These are phyloP conservation scores for Erythrocercus mccallii DNA, from an alignment of 2,113 vertebrate genomes.

Conservation along the genomic window DNA sequence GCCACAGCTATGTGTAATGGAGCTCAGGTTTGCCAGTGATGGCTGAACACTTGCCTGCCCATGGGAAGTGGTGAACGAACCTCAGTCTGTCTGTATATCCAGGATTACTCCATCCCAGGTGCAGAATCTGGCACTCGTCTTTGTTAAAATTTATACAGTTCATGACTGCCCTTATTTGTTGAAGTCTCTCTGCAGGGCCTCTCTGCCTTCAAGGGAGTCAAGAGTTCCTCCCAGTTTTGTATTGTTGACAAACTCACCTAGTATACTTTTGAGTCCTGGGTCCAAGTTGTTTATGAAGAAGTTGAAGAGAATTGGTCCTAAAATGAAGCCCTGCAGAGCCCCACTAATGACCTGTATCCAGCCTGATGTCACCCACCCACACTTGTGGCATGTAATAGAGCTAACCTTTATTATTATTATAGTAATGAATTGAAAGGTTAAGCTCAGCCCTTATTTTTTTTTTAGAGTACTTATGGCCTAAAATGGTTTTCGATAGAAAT, in stretches of 20 bases:
- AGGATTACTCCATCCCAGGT: background rate
- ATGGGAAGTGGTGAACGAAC: background rate
- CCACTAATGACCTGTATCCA: fast-evolving
- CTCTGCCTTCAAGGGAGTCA: background rate
- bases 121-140: background rate
- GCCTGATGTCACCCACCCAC: background rate
- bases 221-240: background rate
- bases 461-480: background rate
- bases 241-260: background rate
- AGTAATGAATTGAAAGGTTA: background rate
- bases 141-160: background rate
- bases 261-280: background rate
- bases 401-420: background rate
- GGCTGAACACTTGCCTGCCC: background rate
- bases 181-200: background rate
- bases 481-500: background rate
- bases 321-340: background rate
- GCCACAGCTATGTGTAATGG: background rate
- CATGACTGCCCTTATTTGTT: fast-evolving
- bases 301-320: background rate
- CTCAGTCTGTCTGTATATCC: background rate
- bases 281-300: background rate
- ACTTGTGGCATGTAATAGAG: background rate
- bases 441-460: background rate
- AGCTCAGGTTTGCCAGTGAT: background rate